Conservation (phyloP, 2,797 vertebrate genomes). For the Bovichtus diacanthus region DNA sequence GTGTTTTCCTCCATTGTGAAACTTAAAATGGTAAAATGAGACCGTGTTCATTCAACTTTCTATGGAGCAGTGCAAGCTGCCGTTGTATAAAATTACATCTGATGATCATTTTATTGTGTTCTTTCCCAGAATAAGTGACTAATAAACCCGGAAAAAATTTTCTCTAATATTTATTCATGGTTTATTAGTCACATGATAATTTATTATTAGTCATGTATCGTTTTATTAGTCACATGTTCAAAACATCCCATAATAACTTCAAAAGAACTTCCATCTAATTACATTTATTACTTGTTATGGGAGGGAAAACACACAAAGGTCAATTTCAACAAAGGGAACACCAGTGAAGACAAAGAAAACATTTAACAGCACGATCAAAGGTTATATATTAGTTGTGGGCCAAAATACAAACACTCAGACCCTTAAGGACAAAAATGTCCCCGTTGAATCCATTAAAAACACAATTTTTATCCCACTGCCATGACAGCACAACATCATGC, state of each 20-base stretch:
- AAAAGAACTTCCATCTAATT: neutral
- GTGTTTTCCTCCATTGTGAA: too few species aligned
- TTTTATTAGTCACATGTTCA: slow-evolving; percentile 11
- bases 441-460: too few species aligned
- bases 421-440: too few species aligned
- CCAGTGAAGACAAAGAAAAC: neutral
- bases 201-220: slow-evolving; percentile 8
- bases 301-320: neutral
- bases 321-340: neutral
- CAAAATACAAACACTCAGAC: too few species aligned
- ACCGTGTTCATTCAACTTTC: neutral
- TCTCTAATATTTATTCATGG: slow-evolving; percentile 29
- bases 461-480: too few species aligned
- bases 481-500: too few species aligned
- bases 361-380: neutral
- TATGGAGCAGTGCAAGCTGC: neutral
- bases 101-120: slow-evolving; percentile 8
- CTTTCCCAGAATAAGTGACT: slow-evolving; percentile 47
- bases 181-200: slow-evolving; percentile 13
- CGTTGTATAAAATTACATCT: neutral
- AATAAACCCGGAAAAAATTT: slow-evolving; percentile 8
- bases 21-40: neutral
- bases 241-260: neutral
- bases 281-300: neutral
- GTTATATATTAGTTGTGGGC: too few species aligned